Percentiles rank a stretch among this genome's conserved stretches.
Conservation (phyloP, 1,140 invertebrate species). For the Solenopsis fugax region DNA sequence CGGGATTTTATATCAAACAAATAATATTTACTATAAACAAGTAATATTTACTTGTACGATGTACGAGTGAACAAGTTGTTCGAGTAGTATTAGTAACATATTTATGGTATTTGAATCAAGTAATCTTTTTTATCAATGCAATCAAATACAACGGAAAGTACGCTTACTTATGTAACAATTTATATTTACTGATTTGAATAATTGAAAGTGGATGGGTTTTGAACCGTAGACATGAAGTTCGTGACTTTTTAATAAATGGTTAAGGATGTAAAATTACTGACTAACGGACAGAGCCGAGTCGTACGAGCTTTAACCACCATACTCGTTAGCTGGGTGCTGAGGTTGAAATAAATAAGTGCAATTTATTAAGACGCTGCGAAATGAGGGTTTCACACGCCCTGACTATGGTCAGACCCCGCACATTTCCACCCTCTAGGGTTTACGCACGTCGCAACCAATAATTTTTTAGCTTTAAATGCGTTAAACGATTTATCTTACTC, state of each 20-base stretch:
- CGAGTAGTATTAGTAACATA: too few relatives aligned
- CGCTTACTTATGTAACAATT: neutral
- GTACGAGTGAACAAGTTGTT: too few relatives aligned
- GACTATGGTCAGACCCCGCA: slow-evolving; percentile 10
- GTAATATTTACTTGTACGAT: too few relatives aligned
- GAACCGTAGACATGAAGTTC: neutral
- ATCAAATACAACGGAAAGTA: neutral
- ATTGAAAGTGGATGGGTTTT: neutral
- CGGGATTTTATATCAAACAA: too few relatives aligned
- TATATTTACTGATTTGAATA: neutral
- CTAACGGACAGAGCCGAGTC: slow-evolving; percentile 7
- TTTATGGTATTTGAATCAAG: too few relatives aligned
- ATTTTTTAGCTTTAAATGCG: slow-evolving; percentile 54
- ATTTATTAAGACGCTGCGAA: slow-evolving; percentile 68
- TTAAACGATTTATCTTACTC: slow-evolving; percentile 15
- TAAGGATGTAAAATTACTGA: neutral
- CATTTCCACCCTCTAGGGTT: slow-evolving; percentile 8
- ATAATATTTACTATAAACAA: too few relatives aligned
- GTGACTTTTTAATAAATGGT: slow-evolving; percentile 45
- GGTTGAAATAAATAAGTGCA: slow-evolving; percentile 67
- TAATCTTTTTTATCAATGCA: too few relatives aligned
- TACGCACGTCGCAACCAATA: neutral
- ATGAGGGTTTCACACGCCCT: slow-evolving; percentile 27
- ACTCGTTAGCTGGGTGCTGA: slow-evolving; percentile 57
- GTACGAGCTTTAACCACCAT: slow-evolving; percentile 41